Evolutionary conservation across 2,113 vertebrate species (phyloP).

Genomic region (Symphodus melops): DNA sequence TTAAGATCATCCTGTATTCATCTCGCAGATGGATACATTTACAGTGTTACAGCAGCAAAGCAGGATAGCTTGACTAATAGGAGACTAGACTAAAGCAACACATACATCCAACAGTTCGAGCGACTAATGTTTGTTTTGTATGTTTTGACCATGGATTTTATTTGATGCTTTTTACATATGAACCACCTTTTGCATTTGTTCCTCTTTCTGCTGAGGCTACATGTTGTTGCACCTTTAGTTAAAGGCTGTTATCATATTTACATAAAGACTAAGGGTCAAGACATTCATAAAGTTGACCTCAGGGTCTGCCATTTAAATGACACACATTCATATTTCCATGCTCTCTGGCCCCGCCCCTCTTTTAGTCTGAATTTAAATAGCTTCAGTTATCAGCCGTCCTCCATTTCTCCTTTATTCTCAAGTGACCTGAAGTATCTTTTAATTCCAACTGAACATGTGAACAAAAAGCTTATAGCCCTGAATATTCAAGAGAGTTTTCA

Average conservation of each 20-base stretch:
- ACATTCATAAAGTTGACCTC: too few species aligned
- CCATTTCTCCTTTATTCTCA: background rate
- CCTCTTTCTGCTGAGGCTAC: background rate
- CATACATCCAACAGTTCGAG: too few species aligned
- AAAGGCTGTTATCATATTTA: background rate
- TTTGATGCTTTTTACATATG: too few species aligned
- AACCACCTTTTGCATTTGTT: too few species aligned
- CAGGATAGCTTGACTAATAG: too few species aligned
- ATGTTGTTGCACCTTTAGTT: background rate
- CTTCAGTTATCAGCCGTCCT: background rate
- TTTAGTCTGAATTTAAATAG: background rate
- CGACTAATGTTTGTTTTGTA: too few species aligned
- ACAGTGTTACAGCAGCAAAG: too few species aligned
- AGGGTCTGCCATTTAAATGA: background rate
- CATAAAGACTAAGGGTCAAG: background rate
- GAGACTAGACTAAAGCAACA: too few species aligned
- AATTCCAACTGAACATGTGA: background rate
- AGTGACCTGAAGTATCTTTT: background rate
- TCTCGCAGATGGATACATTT: too few species aligned
- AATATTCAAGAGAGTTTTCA: background rate
- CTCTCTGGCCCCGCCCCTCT: background rate
- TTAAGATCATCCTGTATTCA: too few species aligned
- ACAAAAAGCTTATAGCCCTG: background rate
- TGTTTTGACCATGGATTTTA: too few species aligned
- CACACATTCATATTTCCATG: background rate